These are phyloP conservation scores for Drosophila acutilabella DNA, from an alignment of 2,888 invertebrate species.

Conservation along the genomic window DNA sequence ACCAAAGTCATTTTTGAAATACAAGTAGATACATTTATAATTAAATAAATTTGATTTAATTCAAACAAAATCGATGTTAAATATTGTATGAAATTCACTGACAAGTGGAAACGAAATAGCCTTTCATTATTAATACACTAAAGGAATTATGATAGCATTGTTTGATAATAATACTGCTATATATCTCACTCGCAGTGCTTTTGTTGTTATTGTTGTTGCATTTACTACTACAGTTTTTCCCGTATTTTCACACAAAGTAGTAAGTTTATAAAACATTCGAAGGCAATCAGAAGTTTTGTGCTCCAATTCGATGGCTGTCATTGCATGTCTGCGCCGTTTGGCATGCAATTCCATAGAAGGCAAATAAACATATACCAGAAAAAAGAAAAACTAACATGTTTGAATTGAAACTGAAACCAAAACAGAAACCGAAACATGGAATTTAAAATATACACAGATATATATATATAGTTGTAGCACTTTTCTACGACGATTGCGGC, in stretches of 20 bases:
- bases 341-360: conserved; percentile 47
- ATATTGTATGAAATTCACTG: conserved; percentile 5
- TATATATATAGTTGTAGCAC: conserved; percentile 29
- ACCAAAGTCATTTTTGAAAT: background rate
- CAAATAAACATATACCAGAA: background rate
- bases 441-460: conserved; percentile 34
- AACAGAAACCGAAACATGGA: conserved; percentile 31
- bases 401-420: conserved; percentile 33
- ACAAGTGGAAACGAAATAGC: conserved; percentile 11
- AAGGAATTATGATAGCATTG: too few species aligned
- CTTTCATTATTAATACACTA: background rate
- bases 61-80: background rate
- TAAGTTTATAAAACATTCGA: conserved; percentile 74
- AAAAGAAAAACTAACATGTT: conserved; percentile 2
- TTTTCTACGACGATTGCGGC: background rate
- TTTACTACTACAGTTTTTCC: background rate
- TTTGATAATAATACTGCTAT: conserved; percentile 20
- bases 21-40: too few species aligned
- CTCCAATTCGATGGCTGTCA: conserved; percentile 69
- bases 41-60: background rate
- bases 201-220: conserved; percentile 6
- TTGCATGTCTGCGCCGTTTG: conserved; percentile 65
- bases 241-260: conserved; percentile 10
- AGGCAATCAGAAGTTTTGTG: conserved; percentile 71
- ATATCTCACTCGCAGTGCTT: conserved; percentile 15